Conservation (phyloP, 2,888 invertebrate genomes). For the Endotricha flammealis region DNA sequence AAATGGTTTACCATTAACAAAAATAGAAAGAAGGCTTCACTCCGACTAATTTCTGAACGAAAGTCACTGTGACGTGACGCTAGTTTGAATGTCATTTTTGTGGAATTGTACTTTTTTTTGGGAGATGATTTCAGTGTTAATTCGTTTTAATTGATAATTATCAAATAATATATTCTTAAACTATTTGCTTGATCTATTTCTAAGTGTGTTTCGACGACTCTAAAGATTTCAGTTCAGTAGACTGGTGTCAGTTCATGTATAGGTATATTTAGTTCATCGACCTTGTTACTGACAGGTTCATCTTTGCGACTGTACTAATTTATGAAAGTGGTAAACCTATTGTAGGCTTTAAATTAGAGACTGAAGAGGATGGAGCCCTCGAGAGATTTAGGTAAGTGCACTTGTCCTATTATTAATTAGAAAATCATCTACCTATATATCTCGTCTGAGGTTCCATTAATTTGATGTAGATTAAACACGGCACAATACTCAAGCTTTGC, state of each 20-base stretch:
- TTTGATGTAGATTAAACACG: too few species aligned
- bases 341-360: constrained; percentile 50
- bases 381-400: constrained; percentile 67
- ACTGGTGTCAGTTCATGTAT: constrained; percentile 54
- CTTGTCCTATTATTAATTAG: not conserved
- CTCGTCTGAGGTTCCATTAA: too few species aligned
- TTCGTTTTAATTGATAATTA: not conserved
- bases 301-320: constrained; percentile 67
- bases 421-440: too few species aligned
- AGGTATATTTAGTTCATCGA: constrained; percentile 78
- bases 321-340: constrained; percentile 63
- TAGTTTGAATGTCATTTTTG: constrained; percentile 15
- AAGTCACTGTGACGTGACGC: constrained; percentile 20
- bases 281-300: constrained; percentile 79
- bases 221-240: constrained; percentile 33
- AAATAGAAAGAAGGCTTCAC: too few species aligned
- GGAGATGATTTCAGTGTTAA: not conserved
- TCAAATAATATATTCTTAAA: not conserved
- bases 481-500: too few species aligned
- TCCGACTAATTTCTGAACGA: too few species aligned
- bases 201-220: constrained; percentile 33
- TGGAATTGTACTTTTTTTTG: constrained; percentile 10
- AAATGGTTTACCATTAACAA: too few species aligned
- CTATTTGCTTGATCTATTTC: not conserved
- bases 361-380: constrained; percentile 69